Base-by-base conservation (phyloP, 1,140 invertebrate genomes). In the Bombus cullumanus region DNA sequence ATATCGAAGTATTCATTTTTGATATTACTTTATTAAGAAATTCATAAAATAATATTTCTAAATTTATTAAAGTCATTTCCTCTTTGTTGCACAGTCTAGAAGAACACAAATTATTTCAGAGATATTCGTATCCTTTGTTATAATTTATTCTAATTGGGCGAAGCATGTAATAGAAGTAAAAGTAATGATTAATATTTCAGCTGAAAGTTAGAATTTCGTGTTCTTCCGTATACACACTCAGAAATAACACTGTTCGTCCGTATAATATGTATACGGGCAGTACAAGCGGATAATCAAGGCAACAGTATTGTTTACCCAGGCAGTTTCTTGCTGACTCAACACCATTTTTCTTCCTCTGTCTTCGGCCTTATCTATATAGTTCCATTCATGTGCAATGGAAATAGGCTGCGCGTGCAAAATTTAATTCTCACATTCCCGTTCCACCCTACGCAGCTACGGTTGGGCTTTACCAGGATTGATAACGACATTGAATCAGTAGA, bases 401-500 rank as follows among this genome's bases (percentile, higher is more conserved):
- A 86, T 84, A 81, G 59, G 76, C 81, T 68, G 59, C 66, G 37
- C 73, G 75, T 39, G 80, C 68, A 68, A 90, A 89, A 90, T 89
- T 90, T 90, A 86, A 90, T 90, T 87, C 85, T 79, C 64, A 8
- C 47, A 31, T 9, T 43, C 64, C n/a, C 59, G 75, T 41, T 28
- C 47, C 28, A 28, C 8, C 41, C 37, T 22, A 5, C 43, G 22
- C 57, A 59, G 28, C 59, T 25, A 66, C 28, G 62, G 62, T 57
- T 66, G 71, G 34, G 66, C 72, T 43, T 69, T 74, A 28, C 3
- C 43, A 62, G 88, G 85, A 87, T 89, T 90, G 86, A 89, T 89
- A 90, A 87, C 85, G 81, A 84, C 88, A 85, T 86, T 77, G 88
- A 89, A 85, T 77, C 64, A 81, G 77, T 75, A 74, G 71, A 43